Evolutionary conservation across 2,797 vertebrate genomes (phyloP).

Genomic region (Hippopotamyrus pictus): DNA sequence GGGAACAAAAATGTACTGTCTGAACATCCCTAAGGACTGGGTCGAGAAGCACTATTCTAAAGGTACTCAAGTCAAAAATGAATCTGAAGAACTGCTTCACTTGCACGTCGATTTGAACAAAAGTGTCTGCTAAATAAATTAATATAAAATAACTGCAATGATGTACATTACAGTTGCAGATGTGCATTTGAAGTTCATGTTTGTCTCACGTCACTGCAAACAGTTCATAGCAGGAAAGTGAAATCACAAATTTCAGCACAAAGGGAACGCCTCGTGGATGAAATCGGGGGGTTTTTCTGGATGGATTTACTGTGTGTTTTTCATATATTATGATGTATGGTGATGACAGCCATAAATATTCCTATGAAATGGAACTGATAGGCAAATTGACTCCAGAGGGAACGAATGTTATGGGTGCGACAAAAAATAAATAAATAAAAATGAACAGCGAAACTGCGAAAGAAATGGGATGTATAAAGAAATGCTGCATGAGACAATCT

Average conservation of each 20-base stretch:
- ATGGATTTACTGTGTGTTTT: background rate
- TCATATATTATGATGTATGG: background rate
- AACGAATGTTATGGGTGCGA: background rate
- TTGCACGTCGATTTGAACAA: background rate
- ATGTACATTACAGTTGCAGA: background rate
- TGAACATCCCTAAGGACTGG: background rate
- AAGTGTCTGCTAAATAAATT: background rate
- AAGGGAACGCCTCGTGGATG: conserved; percentile 18
- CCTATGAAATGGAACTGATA: background rate
- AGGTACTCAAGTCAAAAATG: background rate
- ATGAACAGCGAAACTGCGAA: background rate
- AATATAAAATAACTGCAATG: background rate
- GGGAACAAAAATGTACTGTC: background rate
- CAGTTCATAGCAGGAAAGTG: conserved; percentile 1
- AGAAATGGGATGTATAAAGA: background rate
- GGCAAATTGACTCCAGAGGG: background rate
- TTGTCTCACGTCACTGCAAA: background rate
- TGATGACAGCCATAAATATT: background rate
- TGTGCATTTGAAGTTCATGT: background rate
- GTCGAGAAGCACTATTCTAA: background rate
- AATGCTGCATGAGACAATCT: conserved; percentile 10
- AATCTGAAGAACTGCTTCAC: background rate
- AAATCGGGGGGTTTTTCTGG: background rate
- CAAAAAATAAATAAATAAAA: background rate
- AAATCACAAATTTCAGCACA: conserved; percentile 19